Conservation (phyloP, 2,888 invertebrate species). For the Bombylius discolor region DNA sequence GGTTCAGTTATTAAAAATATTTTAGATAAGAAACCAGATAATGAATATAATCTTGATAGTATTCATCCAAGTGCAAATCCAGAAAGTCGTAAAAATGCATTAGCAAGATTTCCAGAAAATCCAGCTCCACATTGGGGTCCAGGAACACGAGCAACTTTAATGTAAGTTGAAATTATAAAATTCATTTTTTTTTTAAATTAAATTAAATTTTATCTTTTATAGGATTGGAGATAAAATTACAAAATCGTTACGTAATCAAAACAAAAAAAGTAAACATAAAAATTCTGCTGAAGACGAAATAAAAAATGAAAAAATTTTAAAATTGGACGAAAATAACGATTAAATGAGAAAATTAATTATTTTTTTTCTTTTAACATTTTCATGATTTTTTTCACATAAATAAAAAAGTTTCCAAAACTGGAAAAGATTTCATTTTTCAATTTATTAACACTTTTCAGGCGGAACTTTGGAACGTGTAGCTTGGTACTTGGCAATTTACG, state of each 20-base stretch:
- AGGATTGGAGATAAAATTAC: constrained; percentile 48
- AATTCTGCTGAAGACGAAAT: background rate
- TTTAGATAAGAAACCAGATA: constrained; percentile 40
- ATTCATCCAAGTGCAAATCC: constrained; percentile 61
- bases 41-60: constrained; percentile 36
- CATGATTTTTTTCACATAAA: no score
- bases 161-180: constrained; percentile 40
- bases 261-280: constrained; percentile 42
- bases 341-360: no score
- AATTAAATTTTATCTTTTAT: constrained; percentile 18
- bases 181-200: constrained; percentile 1
- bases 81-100: constrained; percentile 53
- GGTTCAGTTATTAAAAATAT: constrained; percentile 37
- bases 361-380: no score
- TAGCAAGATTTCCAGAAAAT: constrained; percentile 74
- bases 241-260: constrained; percentile 53
- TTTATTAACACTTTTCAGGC: no score
- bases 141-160: constrained; percentile 63
- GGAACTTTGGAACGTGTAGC: no score
- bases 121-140: constrained; percentile 87
- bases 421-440: no score
- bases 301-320: no score
- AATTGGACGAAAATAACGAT: no score
- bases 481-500: no score
- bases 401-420: no score